phyloP scores from a whole-genome alignment of 2,797 vertebrate genomes.

The Thripadectes ignobilis region DNA sequence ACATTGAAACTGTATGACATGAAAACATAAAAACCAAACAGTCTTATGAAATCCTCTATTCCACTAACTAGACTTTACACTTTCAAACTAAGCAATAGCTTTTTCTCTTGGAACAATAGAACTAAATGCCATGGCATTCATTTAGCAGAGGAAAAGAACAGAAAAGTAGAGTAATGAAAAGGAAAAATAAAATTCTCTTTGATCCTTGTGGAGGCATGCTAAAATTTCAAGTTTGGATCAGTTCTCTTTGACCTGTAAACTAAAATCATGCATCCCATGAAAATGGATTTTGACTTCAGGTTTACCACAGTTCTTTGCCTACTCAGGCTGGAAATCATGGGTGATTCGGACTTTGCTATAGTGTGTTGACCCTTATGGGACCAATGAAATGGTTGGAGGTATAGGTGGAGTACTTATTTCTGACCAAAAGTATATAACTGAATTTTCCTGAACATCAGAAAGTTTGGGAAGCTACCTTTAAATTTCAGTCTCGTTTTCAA shows the following conservation, averaged over 20 bases:
- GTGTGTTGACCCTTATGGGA: rapidly evolving
- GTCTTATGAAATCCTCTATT: background rate
- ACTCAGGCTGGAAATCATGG: background rate
- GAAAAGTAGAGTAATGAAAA: background rate
- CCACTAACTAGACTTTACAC: background rate
- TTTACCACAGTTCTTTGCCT: background rate
- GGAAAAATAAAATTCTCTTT: background rate
- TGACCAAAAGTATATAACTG: background rate
- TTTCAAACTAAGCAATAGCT: background rate
- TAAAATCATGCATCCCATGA: background rate
- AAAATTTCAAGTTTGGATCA: background rate
- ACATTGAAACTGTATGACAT: background rate
- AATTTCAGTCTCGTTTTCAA: background rate
- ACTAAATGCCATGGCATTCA: background rate
- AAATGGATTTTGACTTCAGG: background rate
- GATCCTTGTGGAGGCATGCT: background rate
- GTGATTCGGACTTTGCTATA: background rate
- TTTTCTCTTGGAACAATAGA: background rate
- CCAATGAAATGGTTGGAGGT: background rate
- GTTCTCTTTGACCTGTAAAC: background rate
- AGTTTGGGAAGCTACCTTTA: background rate
- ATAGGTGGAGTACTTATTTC: background rate
- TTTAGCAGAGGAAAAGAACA: background rate
- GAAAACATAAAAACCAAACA: background rate
- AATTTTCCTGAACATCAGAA: background rate